Conservation (phyloP, 1,140 invertebrate genomes). For the Ceratosolen fusciceps region DNA sequence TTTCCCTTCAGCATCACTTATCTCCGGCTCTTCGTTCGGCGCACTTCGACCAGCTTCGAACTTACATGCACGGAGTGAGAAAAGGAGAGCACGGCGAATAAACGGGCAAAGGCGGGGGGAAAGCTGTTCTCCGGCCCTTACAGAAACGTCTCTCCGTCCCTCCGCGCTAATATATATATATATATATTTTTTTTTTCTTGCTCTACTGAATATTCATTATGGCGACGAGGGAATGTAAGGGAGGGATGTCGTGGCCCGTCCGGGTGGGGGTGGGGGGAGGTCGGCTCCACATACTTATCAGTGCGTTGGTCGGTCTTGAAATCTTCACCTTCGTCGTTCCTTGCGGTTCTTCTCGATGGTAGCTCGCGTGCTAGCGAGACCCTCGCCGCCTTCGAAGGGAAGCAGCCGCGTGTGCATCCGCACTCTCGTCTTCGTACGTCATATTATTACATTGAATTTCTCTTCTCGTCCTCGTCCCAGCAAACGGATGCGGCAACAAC, state of each 20-base stretch:
- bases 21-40: background rate
- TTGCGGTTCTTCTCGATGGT: background rate
- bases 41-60: background rate
- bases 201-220: conserved; percentile 41
- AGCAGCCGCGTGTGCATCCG: background rate
- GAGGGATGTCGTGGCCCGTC: no score
- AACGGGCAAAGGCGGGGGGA: conserved; percentile 1
- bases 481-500: background rate
- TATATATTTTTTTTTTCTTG: background rate
- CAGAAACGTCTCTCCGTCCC: background rate
- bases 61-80: background rate
- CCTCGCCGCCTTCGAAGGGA: no score
- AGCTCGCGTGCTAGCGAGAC: no score
- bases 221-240: no score
- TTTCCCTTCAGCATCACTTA: conserved; percentile 12
- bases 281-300: conserved; percentile 42
- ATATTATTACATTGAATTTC: conserved; percentile 14
- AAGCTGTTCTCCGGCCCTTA: background rate
- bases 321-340: conserved; percentile 17
- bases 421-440: conserved; percentile 24
- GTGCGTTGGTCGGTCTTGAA: conserved; percentile 21
- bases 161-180: conserved; percentile 35
- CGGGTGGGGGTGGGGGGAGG: background rate
- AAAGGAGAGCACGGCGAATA: background rate
- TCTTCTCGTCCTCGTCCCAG: background rate